Conservation (phyloP, 2,888 invertebrate genomes). For the Onthophagus sagittarius region DNA sequence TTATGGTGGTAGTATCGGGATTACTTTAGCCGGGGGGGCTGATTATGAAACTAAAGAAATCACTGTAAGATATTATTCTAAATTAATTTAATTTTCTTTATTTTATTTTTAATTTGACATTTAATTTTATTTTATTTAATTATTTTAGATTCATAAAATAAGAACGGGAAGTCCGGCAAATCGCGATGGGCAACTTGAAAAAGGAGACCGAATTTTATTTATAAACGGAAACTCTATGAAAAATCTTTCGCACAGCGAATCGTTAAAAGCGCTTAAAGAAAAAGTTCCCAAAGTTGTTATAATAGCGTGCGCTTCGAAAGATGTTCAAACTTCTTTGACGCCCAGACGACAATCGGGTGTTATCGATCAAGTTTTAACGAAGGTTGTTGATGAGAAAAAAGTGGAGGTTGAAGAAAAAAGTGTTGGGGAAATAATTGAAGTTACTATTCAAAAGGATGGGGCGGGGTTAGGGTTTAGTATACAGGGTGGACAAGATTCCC, state of each 20-base stretch:
- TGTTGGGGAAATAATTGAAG: constrained; percentile 26
- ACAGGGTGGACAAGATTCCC: constrained; percentile 90
- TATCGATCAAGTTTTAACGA: neutral
- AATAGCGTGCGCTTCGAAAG: constrained; percentile 30
- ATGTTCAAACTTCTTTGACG: neutral
- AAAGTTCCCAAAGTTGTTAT: constrained; percentile 35
- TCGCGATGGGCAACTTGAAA: constrained; percentile 78
- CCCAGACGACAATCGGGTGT: neutral
- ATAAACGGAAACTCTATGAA: constrained; percentile 83
- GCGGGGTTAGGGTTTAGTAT: constrained; percentile 92
- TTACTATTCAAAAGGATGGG: constrained; percentile 68
- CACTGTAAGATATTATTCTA: constrained; percentile 58
- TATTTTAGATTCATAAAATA: constrained; percentile 76
- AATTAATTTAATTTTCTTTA: neutral
- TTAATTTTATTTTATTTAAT: constrained; percentile 13
- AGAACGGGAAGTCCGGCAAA: constrained; percentile 82
- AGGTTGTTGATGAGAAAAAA: neutral
- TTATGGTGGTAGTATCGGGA: constrained; percentile 73
- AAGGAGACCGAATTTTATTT: constrained; percentile 83
- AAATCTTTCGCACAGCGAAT: constrained; percentile 82
- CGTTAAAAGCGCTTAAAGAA: constrained; percentile 77
- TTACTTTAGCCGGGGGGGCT: constrained; percentile 82
- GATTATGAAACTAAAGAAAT: constrained; percentile 92
- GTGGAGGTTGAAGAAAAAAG: neutral
- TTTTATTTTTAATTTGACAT: neutral